These are phyloP conservation scores for Phalloptychus januarius DNA, from an alignment of 2,797 vertebrate species.

Conservation along the genomic window DNA sequence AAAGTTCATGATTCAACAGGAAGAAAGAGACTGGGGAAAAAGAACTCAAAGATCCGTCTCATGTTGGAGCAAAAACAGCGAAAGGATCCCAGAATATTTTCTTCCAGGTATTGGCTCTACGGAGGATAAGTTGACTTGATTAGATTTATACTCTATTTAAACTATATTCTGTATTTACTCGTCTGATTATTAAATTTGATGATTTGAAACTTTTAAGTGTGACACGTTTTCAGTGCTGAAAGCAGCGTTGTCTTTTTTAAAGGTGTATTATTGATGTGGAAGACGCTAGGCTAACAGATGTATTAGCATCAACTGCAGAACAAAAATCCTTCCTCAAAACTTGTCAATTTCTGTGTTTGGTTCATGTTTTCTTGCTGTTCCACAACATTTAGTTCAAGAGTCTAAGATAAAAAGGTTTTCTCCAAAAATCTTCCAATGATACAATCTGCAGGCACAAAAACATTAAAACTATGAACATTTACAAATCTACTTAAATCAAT, in stretches of 20 bases:
- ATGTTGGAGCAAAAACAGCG: background rate
- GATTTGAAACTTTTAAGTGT: background rate
- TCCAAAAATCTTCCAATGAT: background rate
- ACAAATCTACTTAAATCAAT: conserved; percentile 30
- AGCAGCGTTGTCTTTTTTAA: background rate
- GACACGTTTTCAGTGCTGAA: background rate
- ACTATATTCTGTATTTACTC: background rate
- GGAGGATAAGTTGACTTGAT: background rate
- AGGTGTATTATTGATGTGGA: background rate
- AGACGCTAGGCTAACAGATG: background rate
- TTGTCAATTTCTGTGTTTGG: background rate
- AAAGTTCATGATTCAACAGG: background rate
- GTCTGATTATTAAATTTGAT: background rate
- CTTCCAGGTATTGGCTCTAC: background rate
- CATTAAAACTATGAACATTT: conserved; percentile 11
- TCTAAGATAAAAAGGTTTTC: background rate
- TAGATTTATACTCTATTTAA: background rate
- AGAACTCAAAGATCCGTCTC: background rate
- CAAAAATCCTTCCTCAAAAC: background rate
- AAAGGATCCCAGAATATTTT: background rate
- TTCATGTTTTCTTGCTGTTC: background rate
- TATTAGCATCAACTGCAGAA: background rate
- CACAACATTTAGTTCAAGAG: conserved; percentile 5
- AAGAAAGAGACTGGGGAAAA: background rate
- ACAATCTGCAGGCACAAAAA: conserved; percentile 10